Conservation (phyloP, 2,113 vertebrate species). For the Picathartes gymnocephalus region DNA sequence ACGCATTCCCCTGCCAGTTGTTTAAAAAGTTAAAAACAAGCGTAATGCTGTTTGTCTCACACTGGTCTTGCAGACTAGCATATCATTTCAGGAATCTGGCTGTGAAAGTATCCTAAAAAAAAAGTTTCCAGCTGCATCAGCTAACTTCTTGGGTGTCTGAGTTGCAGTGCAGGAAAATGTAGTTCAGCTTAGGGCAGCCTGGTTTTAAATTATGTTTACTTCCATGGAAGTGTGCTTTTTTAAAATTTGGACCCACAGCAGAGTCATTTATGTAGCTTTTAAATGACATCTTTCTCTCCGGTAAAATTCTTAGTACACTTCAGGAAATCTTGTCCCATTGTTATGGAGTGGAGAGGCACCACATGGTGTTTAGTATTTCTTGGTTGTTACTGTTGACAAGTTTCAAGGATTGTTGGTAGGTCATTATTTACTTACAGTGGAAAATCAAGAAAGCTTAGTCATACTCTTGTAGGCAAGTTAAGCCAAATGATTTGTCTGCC, state of each 20-base stretch:
- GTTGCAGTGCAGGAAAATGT: background rate
- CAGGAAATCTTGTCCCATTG: background rate
- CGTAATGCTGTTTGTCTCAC: background rate
- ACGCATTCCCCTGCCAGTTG: background rate
- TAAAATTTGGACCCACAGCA: background rate
- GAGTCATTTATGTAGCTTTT: background rate
- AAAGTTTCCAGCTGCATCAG: background rate
- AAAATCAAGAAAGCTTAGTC: background rate
- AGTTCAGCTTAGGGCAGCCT: background rate
- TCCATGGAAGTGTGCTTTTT: background rate
- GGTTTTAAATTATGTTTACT: background rate
- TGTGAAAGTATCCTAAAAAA: background rate
- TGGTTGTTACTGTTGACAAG: background rate
- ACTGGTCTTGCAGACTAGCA: background rate
- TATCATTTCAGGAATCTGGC: background rate
- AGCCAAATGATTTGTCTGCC: background rate
- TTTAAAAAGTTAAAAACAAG: background rate
- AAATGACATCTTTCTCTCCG: background rate
- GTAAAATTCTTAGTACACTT: background rate
- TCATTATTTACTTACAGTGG: background rate
- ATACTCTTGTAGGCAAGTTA: background rate
- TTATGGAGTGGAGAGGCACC: fast-evolving
- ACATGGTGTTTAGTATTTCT: background rate
- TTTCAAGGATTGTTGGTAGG: background rate
- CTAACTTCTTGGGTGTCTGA: background rate